A percentile compares a stretch with the other conserved stretches of the same genome.
These are phyloP conservation scores for Syncerus caffer DNA, from an alignment of 2,797 vertebrate genomes.

Conservation along the genomic window DNA sequence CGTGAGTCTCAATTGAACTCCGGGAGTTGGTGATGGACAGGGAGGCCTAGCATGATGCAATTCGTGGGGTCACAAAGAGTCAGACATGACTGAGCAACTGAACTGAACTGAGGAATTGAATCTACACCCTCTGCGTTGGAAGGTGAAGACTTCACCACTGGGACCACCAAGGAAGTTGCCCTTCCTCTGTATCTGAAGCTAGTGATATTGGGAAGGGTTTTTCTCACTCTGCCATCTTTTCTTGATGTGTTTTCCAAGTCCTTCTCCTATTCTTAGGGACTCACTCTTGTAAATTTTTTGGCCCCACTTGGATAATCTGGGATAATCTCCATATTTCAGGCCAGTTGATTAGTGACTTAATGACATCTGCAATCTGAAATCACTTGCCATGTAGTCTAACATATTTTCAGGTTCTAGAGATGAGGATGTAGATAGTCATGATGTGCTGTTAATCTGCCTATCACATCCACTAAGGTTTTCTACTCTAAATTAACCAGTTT, in stretches of 20 bases:
- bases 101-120: neutral
- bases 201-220: no score
- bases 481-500: neutral
- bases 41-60: no score
- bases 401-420: neutral
- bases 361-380: neutral
- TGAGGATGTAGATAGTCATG: neutral
- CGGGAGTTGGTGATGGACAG: no score
- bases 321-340: neutral
- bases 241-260: neutral
- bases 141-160: neutral
- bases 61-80: no score
- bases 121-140: fast-evolving
- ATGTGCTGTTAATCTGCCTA: neutral
- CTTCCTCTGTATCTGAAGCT: neutral
- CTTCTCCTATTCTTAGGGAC: neutral
- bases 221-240: neutral
- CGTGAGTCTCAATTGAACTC: no score
- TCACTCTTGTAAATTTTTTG: neutral
- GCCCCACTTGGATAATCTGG: no score
- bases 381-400: neutral
- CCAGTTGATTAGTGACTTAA: neutral
- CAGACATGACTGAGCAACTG: no score
- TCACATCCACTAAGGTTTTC: neutral
- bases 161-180: neutral